Conservation (phyloP, 92 coral and sea anemone species). For the Parazoanthus darwini region DNA sequence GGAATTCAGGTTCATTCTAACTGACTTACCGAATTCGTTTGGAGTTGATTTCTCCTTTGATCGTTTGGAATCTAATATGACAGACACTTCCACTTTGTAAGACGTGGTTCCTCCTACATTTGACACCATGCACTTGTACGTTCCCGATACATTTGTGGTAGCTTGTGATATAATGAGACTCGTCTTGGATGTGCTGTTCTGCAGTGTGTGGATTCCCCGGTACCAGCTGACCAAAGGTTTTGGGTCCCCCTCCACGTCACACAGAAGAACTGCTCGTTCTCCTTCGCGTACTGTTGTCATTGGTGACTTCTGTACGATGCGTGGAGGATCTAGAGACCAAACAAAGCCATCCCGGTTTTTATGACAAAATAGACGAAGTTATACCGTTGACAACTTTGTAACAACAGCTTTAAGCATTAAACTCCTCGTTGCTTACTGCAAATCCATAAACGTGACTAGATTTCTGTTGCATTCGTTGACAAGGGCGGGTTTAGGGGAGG, state of each 20-base stretch:
- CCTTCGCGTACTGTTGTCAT: conserved; percentile 20
- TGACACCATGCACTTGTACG: conserved; percentile 12
- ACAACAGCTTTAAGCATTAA: too few relatives aligned
- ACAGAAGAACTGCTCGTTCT: conserved; percentile 22
- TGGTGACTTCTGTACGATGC: conserved; percentile 25
- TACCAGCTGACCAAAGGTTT: conserved; percentile 36
- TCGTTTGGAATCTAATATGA: neutral
- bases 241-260: conserved; percentile 40
- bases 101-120: conserved; percentile 18
- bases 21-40: neutral
- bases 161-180: conserved; percentile 12
- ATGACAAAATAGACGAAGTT: neutral
- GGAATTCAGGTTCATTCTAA: neutral
- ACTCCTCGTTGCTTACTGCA: neutral
- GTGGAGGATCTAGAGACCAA: conserved; percentile 19
- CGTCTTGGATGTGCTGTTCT: conserved; percentile 39
- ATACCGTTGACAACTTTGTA: too few relatives aligned
- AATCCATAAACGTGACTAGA: too few relatives aligned
- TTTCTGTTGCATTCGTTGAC: too few relatives aligned
- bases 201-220: neutral
- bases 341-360: neutral
- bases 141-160: conserved; percentile 3
- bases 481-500: too few relatives aligned
- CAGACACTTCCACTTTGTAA: conserved; percentile 30
- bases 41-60: neutral